Evolutionary conservation across 2,888 invertebrate species (phyloP).

Genomic region (Linnaemya tessellans): DNA sequence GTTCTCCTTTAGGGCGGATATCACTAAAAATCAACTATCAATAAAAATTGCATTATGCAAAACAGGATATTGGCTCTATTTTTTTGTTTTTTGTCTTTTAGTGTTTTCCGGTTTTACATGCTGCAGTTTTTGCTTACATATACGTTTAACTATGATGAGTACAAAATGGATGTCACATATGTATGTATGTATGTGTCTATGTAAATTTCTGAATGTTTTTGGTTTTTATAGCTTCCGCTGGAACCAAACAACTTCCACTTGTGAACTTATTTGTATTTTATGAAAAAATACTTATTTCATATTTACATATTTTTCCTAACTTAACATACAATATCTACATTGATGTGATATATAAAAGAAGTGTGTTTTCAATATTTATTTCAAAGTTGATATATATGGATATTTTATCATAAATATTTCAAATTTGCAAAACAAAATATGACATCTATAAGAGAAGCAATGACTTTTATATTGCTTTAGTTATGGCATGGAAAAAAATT

Average conservation of each 20-base stretch:
- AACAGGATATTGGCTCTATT: constrained; percentile 72
- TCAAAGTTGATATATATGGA: background rate
- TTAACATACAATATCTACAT: constrained; percentile 3
- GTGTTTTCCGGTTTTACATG: constrained; percentile 12
- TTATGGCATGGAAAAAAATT: background rate
- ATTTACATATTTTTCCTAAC: constrained; percentile 3
- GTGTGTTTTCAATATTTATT: background rate
- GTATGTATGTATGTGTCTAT: background rate
- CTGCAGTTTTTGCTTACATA: constrained; percentile 36
- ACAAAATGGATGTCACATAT: background rate
- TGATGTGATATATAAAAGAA: constrained; percentile 6
- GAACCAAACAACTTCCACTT: constrained; percentile 65
- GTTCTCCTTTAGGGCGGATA: constrained; percentile 66
- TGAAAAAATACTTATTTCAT: constrained; percentile 61
- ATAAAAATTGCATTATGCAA: constrained; percentile 75
- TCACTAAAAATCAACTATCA: constrained; percentile 73
- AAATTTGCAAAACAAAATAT: background rate
- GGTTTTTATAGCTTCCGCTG: constrained; percentile 64
- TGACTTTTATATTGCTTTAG: background rate
- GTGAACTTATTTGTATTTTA: constrained; percentile 66
- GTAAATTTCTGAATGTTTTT: constrained; percentile 13
- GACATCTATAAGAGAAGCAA: constrained; percentile 1
- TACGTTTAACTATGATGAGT: background rate
- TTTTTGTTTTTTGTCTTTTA: background rate
- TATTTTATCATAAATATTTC: background rate